Conservation (phyloP, 2,797 vertebrate genomes). For the Scomberomorus guttatus region DNA sequence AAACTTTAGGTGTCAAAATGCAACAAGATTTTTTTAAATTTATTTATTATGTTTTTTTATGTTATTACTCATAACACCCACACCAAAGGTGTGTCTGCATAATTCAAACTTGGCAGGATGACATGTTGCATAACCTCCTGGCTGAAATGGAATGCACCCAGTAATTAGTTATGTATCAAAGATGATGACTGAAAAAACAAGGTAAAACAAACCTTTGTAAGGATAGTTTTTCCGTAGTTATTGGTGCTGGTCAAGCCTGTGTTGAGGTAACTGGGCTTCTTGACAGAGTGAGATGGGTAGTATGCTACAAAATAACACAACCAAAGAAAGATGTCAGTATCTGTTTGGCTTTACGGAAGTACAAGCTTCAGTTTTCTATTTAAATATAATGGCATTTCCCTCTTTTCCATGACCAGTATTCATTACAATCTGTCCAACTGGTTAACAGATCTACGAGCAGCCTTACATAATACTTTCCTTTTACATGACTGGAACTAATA, state of each 20-base stretch:
- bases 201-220: constrained; percentile 91
- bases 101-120: constrained; percentile 25
- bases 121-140: constrained; percentile 31
- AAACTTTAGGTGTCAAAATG: constrained; percentile 16
- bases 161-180: not conserved
- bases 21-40: not conserved
- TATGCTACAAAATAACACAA: constrained; percentile 87
- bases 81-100: constrained; percentile 51
- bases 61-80: constrained; percentile 42
- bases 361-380: not conserved
- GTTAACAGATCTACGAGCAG: not conserved
- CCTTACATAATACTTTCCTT: not conserved
- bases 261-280: constrained; percentile 94
- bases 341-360: not conserved
- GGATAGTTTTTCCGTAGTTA: constrained; percentile 99
- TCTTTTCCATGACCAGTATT: not conserved
- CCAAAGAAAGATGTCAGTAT: constrained; percentile 8
- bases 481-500: not conserved
- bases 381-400: not conserved
- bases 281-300: constrained; percentile 85
- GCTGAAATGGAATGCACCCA: not conserved
- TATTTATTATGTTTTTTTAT: too few relatives aligned
- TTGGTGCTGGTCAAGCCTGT: constrained; percentile 98
- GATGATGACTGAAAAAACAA: not conserved
- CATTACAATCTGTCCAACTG: not conserved